Base-by-base conservation (phyloP, 2,113 vertebrate genomes). In the Reinhardtius hippoglossoides region DNA sequence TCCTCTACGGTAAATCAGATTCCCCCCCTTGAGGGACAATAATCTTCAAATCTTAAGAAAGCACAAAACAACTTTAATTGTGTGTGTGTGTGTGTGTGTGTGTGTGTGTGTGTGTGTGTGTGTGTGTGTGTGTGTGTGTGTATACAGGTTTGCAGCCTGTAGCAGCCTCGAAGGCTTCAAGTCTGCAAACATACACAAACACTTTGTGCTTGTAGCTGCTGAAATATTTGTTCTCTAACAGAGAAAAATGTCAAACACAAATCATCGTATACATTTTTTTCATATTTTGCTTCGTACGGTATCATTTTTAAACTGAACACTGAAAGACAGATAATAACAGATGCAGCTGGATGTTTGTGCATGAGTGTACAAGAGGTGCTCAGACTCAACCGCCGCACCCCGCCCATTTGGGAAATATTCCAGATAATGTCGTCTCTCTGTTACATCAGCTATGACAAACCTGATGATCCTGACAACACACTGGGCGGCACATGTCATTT, bases 391-490 rank as follows among this genome's bases (percentile, higher is more conserved):
- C 35, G 9, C 35, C 9, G 67, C 24, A 0, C 74, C 83, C 62
- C 27, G 27, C 5, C 59, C 59, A 20, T 72, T 61, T 5, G 23
- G 69, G 27, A 78, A 31, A 62, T 15, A 76, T 74, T 88, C 65
- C 72, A 69, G 72, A 74, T 79, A 82, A 58, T 79, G 16, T 20
- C 76, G 55, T 76, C 82, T 74, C 48, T 50, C 48, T 16, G 18
- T 4, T 20, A 50, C 15, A 42, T 87, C 48, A 66, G 7, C 37
- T 42, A 66, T 90, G 87, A 91, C 83, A 84, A 85, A 89, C 42
- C 74, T 57, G 79, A 76, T 35, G 31, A 56, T 15, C 31, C 31
- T 1, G 24, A 62, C 73, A 75, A 69, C 2, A 2, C 54, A 56
- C 0, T 1, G 13, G 0, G 20, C 0, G 20, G 12, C 23, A 23